Conservation (phyloP, 2,888 invertebrate species). For the Drepana falcataria region DNA sequence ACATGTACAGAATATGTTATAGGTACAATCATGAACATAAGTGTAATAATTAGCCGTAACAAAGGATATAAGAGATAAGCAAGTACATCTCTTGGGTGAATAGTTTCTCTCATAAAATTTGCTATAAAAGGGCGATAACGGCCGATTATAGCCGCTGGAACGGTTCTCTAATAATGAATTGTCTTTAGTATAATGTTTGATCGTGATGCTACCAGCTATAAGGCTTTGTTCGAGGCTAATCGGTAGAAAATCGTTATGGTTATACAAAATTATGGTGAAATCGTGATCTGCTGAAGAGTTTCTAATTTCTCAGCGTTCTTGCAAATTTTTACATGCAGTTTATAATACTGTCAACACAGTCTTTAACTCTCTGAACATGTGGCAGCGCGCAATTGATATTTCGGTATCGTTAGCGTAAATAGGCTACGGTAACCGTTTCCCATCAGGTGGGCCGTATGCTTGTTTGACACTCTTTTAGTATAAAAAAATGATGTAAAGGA, state of each 20-base stretch:
- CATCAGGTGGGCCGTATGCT: too few species aligned
- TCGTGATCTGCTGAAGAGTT: neutral
- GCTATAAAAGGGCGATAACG: conserved; percentile 79
- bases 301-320: too few species aligned
- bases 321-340: too few species aligned
- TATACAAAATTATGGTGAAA: conserved; percentile 18
- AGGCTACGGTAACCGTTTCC: too few species aligned
- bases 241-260: conserved; percentile 36
- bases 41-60: conserved; percentile 54
- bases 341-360: too few species aligned
- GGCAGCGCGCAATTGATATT: too few species aligned
- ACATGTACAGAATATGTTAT: neutral
- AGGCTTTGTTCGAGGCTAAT: conserved; percentile 49
- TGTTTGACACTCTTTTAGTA: too few species aligned
- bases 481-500: too few species aligned
- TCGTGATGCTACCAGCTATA: conserved; percentile 53
- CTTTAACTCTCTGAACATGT: too few species aligned
- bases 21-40: too few species aligned
- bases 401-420: too few species aligned
- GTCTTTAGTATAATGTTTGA: conserved; percentile 72
- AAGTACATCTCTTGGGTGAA: conserved; percentile 69
- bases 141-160: conserved; percentile 71
- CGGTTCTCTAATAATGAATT: conserved; percentile 77
- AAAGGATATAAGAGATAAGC: conserved; percentile 58
- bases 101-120: conserved; percentile 75